phyloP scores from a whole-genome alignment of 2,888 invertebrate species.

The Caenorhabditis uteleia region DNA sequence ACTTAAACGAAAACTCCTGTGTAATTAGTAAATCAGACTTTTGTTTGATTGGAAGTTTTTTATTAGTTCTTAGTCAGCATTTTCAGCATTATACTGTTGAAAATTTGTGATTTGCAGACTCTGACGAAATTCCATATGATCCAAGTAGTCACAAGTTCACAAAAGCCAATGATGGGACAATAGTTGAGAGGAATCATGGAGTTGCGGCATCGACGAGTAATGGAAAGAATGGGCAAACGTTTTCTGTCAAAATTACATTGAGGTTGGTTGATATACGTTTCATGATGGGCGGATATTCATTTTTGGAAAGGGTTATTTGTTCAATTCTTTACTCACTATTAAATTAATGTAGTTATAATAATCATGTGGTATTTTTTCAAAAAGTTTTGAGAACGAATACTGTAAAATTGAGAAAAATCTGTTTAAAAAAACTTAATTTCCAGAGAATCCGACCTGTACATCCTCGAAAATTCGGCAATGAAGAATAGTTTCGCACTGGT shows the following conservation, averaged over 20 bases:
- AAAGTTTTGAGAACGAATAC: too few species aligned
- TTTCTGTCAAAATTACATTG: slow-evolving; percentile 46
- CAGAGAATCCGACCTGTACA: slow-evolving; percentile 91
- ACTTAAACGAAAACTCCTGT: too few species aligned
- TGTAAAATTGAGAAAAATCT: not conserved
- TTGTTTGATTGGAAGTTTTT: too few species aligned
- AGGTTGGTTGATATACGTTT: too few species aligned
- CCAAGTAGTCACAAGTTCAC: slow-evolving; percentile 14
- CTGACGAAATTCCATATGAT: slow-evolving; percentile 18
- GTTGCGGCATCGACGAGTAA: not conserved
- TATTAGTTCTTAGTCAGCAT: too few species aligned
- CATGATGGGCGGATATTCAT: too few species aligned
- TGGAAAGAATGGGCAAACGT: slow-evolving; percentile 14
- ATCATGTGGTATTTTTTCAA: too few species aligned
- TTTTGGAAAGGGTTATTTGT: too few species aligned
- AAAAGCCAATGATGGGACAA: slow-evolving; percentile 11
- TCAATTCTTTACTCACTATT: too few species aligned
- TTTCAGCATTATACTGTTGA: too few species aligned
- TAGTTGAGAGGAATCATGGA: slow-evolving; percentile 21
- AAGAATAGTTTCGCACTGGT: slow-evolving; percentile 93
- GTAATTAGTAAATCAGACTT: not conserved
- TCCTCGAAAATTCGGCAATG: slow-evolving; percentile 87
- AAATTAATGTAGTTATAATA: not conserved
- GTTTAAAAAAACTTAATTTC: too few species aligned
- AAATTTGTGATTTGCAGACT: slow-evolving; percentile 13